phyloP scores from a whole-genome alignment of 2,888 invertebrate species.

The Aricia artaxerxes region DNA sequence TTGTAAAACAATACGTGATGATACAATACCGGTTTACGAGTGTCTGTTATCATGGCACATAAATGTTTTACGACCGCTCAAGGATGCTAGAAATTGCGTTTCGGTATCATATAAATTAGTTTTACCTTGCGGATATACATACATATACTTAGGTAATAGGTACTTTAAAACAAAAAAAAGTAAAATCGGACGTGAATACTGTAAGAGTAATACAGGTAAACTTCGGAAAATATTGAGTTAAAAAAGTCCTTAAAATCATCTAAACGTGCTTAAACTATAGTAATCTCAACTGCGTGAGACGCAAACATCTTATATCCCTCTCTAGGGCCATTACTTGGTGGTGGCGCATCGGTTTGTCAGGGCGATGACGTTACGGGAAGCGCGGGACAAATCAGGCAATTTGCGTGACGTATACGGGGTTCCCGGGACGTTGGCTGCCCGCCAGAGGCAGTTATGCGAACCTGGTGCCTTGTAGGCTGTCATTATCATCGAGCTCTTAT shows the following conservation, averaged over 20 bases:
- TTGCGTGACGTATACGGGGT: constrained; percentile 19
- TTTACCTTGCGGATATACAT: neutral
- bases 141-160: neutral
- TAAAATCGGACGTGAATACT: neutral
- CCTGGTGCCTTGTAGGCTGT: neutral
- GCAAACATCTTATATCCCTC: neutral
- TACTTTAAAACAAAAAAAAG: neutral
- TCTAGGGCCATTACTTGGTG: neutral
- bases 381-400: constrained; percentile 10
- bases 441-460: constrained; percentile 30
- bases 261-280: neutral
- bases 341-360: constrained; percentile 19
- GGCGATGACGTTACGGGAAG: constrained; percentile 12
- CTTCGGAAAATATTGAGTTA: too few species aligned
- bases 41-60: neutral
- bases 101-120: neutral
- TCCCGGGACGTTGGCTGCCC: constrained; percentile 30
- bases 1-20: constrained; percentile 17
- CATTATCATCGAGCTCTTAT: neutral
- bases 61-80: constrained; percentile 15
- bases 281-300: neutral
- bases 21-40: constrained; percentile 15
- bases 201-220: too few species aligned
- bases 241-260: neutral
- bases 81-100: constrained; percentile 13